These are phyloP conservation scores for Phrynosoma blainvillii DNA, from an alignment of 2,113 vertebrate genomes.

Conservation along the genomic window DNA sequence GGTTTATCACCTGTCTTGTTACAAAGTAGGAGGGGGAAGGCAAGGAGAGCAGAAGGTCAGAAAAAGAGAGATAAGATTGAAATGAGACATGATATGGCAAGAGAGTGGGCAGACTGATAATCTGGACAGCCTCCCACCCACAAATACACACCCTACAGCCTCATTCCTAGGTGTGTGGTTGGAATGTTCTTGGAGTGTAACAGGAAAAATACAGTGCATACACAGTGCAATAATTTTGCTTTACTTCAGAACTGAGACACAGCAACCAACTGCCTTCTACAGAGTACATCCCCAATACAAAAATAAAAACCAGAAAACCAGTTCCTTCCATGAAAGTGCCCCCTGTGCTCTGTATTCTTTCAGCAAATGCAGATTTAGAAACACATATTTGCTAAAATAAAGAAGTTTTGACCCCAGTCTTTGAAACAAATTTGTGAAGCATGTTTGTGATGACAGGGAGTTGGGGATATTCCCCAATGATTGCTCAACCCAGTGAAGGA, in stretches of 20 bases:
- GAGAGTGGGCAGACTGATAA: neutral
- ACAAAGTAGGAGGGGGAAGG: neutral
- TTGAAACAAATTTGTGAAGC: neutral
- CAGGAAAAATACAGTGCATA: slow-evolving; percentile 65
- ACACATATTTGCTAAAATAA: neutral
- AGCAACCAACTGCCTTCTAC: neutral
- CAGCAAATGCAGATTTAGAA: neutral
- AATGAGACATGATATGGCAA: neutral
- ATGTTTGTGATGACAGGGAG: no score
- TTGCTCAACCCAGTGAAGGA: neutral
- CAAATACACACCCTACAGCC: neutral
- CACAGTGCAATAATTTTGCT: slow-evolving; percentile 78
- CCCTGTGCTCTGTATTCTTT: neutral
- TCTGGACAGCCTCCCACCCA: neutral
- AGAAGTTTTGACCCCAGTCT: neutral
- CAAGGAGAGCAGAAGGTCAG: neutral
- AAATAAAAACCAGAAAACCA: neutral
- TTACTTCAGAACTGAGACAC: slow-evolving; percentile 24
- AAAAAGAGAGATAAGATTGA: neutral
- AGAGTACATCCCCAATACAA: neutral
- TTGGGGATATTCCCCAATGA: no score
- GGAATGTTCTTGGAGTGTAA: slow-evolving; percentile 45
- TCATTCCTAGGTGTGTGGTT: neutral
- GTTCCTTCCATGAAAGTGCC: neutral
- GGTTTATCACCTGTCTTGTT: slow-evolving; percentile 4